These are phyloP conservation scores for Hypselothyrea guttata DNA, from an alignment of 2,888 invertebrate genomes.

Conservation along the genomic window DNA sequence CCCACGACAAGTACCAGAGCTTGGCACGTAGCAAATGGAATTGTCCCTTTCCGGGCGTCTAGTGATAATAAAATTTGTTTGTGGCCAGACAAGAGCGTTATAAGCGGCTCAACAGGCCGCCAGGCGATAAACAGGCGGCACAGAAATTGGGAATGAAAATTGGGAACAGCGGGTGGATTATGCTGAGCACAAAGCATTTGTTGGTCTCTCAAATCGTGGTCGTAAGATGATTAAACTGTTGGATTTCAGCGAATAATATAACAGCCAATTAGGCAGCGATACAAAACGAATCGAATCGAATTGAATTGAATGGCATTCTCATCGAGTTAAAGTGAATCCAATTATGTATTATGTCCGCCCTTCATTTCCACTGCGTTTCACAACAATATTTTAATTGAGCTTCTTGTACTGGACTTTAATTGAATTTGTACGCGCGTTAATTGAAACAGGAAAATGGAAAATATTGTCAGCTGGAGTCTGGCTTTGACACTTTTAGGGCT, in stretches of 20 bases:
- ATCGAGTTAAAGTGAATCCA: slow-evolving; percentile 15
- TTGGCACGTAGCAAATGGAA: slow-evolving; percentile 27
- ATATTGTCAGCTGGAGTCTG: slow-evolving; percentile 14
- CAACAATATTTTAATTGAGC: slow-evolving; percentile 42
- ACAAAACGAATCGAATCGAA: slow-evolving; percentile 10
- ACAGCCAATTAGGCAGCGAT: slow-evolving; percentile 50
- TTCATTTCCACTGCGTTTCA: slow-evolving; percentile 16
- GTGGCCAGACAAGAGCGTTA: slow-evolving; percentile 42
- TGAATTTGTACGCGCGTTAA: slow-evolving; percentile 44
- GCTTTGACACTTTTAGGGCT: slow-evolving; percentile 32
- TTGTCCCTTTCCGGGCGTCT: slow-evolving; percentile 12
- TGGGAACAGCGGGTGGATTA: slow-evolving; percentile 9
- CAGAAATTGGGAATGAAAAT: background rate
- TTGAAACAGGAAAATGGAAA: slow-evolving; percentile 10
- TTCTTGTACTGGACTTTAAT: slow-evolving; percentile 31
- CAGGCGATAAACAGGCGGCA: background rate
- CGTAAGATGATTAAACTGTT: slow-evolving; percentile 24
- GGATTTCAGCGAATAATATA: slow-evolving; percentile 30
- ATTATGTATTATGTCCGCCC: slow-evolving; percentile 19
- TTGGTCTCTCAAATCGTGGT: slow-evolving; percentile 15
- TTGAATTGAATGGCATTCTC: background rate
- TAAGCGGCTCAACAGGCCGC: slow-evolving; percentile 59
- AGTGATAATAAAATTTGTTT: slow-evolving; percentile 55
- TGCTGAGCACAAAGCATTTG: slow-evolving; percentile 9
- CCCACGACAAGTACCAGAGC: background rate